Base-by-base conservation (phyloP, 1,140 invertebrate genomes). In the Tenebrio molitor region DNA sequence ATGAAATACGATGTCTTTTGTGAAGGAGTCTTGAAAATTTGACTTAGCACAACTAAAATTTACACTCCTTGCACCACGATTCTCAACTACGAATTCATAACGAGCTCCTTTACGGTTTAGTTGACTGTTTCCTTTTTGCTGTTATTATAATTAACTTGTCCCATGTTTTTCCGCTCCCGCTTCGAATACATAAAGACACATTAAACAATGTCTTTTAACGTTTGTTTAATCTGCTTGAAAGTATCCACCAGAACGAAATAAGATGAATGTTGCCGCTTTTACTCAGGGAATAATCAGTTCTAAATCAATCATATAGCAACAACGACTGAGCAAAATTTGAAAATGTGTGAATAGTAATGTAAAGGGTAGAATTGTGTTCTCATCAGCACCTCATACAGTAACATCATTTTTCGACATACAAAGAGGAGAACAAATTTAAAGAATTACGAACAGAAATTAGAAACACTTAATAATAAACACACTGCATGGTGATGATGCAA, bases 41-140 rank as follows among this genome's bases (percentile, higher is more conserved):
- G 50, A 29, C 50, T 58, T 12, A 29, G 23, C 12, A 29, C 21
- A 58, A 29, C 23, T 58, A 58, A 15, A 25, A 50, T 50, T 50
- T 50, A 50, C 44, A 17, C 16, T 19, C 16, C 44, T 50, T 50
- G 44, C 44, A 50, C 44, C 16, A 17, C 1, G 44, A 50, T 8
- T 50, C 17, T 50, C 17, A 50, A 23, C 44, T 50, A 50, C 17
- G 44, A 50, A 50, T 17, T 50, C 16, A 23, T 23, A 50, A 50
- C 44, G 21, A 50, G 44, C 44, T 50, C 44, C 17, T 50, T 50
- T 50, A 50, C 44, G 44, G 16, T 50, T 21, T 50, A n/a, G 44
- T 21, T 50, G 3, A 19, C 44, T 21, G 17, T 29, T 21, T n/a
- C 44, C 44, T 50, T 23, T 17, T 50, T 21, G 17, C 44, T n/a